Conservation (phyloP, 2,113 vertebrate species). For the Xyliphius kryptos region DNA sequence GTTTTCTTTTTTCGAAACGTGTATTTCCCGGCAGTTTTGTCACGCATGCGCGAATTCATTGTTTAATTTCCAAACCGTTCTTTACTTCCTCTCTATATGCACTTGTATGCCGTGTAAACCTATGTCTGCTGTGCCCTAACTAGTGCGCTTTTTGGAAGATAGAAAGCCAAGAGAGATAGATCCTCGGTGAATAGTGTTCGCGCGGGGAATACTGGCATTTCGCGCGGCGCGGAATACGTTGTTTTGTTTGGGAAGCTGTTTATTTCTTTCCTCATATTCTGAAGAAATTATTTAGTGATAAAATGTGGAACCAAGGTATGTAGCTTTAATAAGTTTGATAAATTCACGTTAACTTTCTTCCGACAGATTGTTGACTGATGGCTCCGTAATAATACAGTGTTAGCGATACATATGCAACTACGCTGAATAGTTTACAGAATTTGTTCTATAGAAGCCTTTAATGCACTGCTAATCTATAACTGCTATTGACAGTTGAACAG, state of each 20-base stretch:
- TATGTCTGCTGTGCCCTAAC: not conserved
- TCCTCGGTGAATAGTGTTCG: not conserved
- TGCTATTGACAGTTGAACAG: too few relatives aligned
- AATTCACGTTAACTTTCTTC: too few relatives aligned
- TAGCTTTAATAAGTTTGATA: not conserved
- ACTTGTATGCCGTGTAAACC: not conserved
- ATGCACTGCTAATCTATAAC: too few relatives aligned
- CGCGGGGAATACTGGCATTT: conserved; percentile 3
- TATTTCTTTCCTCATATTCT: not conserved
- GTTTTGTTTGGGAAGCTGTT: not conserved
- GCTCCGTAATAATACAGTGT: too few relatives aligned
- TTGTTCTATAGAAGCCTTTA: too few relatives aligned
- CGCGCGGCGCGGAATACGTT: not conserved
- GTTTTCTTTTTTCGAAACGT: not conserved
- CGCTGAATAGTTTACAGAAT: too few relatives aligned
- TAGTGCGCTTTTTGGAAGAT: not conserved
- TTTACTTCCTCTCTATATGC: not conserved
- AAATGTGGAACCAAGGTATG: conserved; percentile 44
- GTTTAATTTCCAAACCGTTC: not conserved
- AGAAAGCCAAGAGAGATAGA: not conserved
- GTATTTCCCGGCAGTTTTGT: conserved; percentile 15
- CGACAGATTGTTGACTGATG: too few relatives aligned
- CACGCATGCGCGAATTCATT: conserved; percentile 9
- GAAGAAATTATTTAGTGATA: not conserved
- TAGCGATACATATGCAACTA: too few relatives aligned